Base-by-base conservation (phyloP, 2,797 vertebrate genomes). In the Hozukius guyotensis region DNA sequence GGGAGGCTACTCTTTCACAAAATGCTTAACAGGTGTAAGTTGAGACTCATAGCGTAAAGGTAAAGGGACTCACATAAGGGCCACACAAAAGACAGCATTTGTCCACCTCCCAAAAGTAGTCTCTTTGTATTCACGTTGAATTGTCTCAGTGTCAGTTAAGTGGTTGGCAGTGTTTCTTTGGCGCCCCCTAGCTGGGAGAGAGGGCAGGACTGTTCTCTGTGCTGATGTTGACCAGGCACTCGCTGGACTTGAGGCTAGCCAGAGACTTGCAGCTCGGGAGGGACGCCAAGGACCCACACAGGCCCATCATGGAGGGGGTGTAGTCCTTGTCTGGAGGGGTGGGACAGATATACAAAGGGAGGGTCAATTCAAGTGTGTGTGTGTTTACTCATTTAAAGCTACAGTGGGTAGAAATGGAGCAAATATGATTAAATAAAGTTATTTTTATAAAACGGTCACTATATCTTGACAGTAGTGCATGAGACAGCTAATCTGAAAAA, bases 211-310 rank as follows among this genome's bases (percentile, higher is more conserved):
- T 99, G 93, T 96, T 97, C 90, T 98, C 98, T 2, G 96, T 96
- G 92, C 97, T 99, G 94, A 98, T 97, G 94, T 98, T 97, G 83
- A 99, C 97, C 97, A 99, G 97, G 94, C 97, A 99, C 95, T 99
- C 98, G 34, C 97, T 99, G 93, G 98, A 99, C 93, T 98, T 99
- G 92, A 99, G 96, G 93, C 98, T 99, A 70, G 97, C 95, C 93
- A 99, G 95, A 88, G 98, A 99, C 92, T 98, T 99, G 96, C 97
- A 98, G 95, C 98, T 99, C 36, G 97, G 97, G 85, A 99, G 93
- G 74, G 98, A 99, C 42, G 96, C 97, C 96, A 99, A 92, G 63
- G 98, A 99, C 74, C 97, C 98, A 87, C 98, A 99, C 82, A 99
- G 96, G 79, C 97, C 98, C 95, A 98, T 95, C 97, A 99, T 97